These are phyloP conservation scores for Plodia interpunctella DNA, from an alignment of 1,140 invertebrate species.

Conservation along the genomic window DNA sequence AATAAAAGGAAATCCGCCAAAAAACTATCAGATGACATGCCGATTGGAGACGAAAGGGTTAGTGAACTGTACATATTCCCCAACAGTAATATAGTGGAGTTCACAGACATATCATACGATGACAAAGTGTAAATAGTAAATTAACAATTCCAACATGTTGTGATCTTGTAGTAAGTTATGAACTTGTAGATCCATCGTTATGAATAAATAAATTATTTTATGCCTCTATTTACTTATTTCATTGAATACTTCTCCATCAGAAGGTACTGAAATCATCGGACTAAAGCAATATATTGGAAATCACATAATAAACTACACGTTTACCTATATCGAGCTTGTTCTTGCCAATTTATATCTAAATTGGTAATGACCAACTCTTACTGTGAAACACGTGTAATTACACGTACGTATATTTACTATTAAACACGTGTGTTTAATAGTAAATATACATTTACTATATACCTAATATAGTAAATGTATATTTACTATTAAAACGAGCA, in stretches of 20 bases:
- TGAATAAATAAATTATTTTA: slow-evolving; percentile 3
- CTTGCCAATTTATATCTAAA: no score
- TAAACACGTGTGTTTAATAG: no score
- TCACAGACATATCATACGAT: slow-evolving; percentile 60
- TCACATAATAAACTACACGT: no score
- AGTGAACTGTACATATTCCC: slow-evolving; percentile 69
- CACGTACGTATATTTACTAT: no score
- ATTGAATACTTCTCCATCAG: background rate
- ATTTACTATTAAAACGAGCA: no score
- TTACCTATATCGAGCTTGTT: no score
- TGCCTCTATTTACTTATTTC: background rate
- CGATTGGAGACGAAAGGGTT: slow-evolving; percentile 59
- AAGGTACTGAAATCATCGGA: background rate
- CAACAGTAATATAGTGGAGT: slow-evolving; percentile 67
- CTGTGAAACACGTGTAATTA: no score
- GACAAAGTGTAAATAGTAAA: slow-evolving; percentile 58
- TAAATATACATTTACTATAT: no score
- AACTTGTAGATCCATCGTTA: slow-evolving; percentile 12
- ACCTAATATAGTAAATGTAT: no score
- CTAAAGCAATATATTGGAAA: no score
- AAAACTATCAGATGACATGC: slow-evolving; percentile 33
- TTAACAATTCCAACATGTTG: slow-evolving; percentile 23
- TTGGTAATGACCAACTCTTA: no score
- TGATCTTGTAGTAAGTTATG: slow-evolving; percentile 11
- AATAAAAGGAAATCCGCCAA: slow-evolving; percentile 28